Percentiles rank a stretch among this genome's conserved stretches.
Conservation (phyloP, 1,140 invertebrate genomes). For the Drosophila kepulauana region DNA sequence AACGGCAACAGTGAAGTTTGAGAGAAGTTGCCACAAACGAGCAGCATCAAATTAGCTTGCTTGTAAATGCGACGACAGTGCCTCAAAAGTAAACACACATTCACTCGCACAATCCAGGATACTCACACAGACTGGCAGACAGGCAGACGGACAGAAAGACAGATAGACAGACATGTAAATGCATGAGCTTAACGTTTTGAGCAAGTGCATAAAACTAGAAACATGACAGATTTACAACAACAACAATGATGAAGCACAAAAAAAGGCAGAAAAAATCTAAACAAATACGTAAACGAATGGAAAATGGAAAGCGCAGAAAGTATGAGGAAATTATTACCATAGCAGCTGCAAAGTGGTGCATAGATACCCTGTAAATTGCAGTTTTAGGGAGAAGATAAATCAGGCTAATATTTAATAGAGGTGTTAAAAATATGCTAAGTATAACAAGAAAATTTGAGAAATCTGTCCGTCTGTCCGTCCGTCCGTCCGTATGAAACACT, state of each 20-base stretch:
- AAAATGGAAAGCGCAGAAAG: background rate
- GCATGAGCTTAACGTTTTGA: constrained; percentile 12
- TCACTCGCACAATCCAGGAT: background rate
- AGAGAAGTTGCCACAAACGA: constrained; percentile 16
- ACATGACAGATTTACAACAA: constrained; percentile 16
- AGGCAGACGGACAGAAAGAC: too few relatives aligned
- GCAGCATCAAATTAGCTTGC: constrained; percentile 25
- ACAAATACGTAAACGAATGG: constrained; percentile 17
- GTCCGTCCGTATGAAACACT: too few relatives aligned
- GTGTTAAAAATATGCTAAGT: too few relatives aligned
- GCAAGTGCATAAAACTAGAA: constrained; percentile 23
- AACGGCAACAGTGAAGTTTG: too few relatives aligned
- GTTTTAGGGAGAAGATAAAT: too few relatives aligned
- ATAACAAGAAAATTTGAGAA: too few relatives aligned
- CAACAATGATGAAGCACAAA: constrained; percentile 10
- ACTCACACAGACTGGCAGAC: background rate
- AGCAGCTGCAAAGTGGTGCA: too few relatives aligned
- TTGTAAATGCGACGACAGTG: constrained; percentile 22
- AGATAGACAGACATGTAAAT: background rate
- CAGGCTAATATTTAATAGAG: too few relatives aligned
- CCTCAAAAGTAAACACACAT: constrained; percentile 26
- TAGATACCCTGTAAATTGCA: background rate
- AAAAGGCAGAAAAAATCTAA: background rate
- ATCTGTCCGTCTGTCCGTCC: too few relatives aligned
- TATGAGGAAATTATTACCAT: background rate